Evolutionary conservation across 2,113 vertebrate genomes (phyloP).

Genomic region (Butorides virescens): DNA sequence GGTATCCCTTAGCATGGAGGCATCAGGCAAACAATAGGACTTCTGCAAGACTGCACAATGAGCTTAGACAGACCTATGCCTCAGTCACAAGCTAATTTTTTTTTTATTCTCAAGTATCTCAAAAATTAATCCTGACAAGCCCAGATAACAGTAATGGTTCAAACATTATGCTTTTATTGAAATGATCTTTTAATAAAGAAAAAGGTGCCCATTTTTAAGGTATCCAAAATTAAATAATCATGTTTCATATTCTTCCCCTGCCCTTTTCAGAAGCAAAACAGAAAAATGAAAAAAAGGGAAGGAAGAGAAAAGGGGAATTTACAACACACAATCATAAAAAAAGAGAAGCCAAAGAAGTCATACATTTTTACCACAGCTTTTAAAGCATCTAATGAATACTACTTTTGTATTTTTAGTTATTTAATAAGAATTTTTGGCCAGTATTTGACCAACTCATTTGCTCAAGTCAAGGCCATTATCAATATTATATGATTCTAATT

Average conservation of each 20-base stretch:
- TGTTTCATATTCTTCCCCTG: not conserved
- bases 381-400: not conserved
- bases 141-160: not conserved
- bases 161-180: not conserved
- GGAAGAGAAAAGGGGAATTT: not conserved
- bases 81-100: not conserved
- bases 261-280: not conserved
- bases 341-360: not conserved
- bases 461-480: not conserved
- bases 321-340: not conserved
- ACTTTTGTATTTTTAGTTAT: not conserved
- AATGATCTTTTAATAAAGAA: not conserved
- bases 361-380: not conserved
- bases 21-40: not conserved
- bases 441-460: not conserved
- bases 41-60: not conserved
- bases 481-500: not conserved
- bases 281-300: not conserved
- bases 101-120: not conserved
- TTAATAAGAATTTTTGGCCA: not conserved
- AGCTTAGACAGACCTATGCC: not conserved
- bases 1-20: not conserved
- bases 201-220: not conserved
- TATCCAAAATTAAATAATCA: not conserved
- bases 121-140: not conserved